Base-by-base conservation (phyloP, 1,140 invertebrate genomes). In the Eupristina koningsbergeri region DNA sequence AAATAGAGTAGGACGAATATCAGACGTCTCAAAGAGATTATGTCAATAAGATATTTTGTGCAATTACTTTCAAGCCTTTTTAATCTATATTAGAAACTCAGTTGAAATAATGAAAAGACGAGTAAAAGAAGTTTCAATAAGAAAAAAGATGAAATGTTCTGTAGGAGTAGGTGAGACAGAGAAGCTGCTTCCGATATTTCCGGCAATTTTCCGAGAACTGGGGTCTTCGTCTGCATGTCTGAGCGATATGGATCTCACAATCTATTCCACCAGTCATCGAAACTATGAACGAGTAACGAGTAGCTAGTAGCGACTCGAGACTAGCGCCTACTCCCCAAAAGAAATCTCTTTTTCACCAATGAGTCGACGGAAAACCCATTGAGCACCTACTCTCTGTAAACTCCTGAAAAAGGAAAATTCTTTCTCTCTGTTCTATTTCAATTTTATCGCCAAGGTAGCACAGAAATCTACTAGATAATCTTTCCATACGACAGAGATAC, bases 1-100 rank as follows among this genome's bases (percentile, higher is more conserved):
- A 34, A 73, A 61, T 63, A 67, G 61, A 84, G 58, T 73, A 34
- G 74, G 73, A 81, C 34, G 73, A 47, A 73, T 76, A 41, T 3
- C 76, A 36, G 45, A 34, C 61, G 15, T 47, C 2, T 34, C 1
- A 61, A 69, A 80, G 13, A 53, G 36, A 81, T 84, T 84, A 78
- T 61, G 78, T 45, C 73, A 77, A 81, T 84, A 81, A 84, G 63
- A 81, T 80, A 84, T 77, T 84, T 84, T 58, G 71, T 84, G 73
- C 73, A 81, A 81, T 84, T 84, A 81, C 78, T 73, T 69, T 29
- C 73, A 17, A 47, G 19, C 0, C 83, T 79, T 63, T n/a, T 84
- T 80, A 84, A 80, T 77, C 76, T 61, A 84, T 36, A 84, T 80
- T 76, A 84, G 71, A 84, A 80, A 63, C 19, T 80, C 45, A 22